phyloP scores from a whole-genome alignment of 2,888 invertebrate species.

The Drosophila mayaguana region DNA sequence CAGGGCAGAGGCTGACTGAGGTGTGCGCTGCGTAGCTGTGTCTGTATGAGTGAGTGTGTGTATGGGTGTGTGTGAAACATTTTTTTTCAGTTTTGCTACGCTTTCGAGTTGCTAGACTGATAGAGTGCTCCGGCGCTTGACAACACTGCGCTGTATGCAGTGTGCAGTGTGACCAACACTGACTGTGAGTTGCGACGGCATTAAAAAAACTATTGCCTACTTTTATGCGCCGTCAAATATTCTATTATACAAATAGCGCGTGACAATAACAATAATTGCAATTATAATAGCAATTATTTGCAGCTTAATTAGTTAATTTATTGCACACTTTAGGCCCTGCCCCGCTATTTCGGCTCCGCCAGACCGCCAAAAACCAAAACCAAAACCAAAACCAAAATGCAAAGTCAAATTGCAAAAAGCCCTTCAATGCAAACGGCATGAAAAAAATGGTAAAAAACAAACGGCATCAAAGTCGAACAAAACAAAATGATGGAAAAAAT shows the following conservation, averaged over 20 bases:
- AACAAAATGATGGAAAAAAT: constrained; percentile 66
- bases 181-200: constrained; percentile 14
- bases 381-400: constrained; percentile 52
- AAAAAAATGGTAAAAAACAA: constrained; percentile 27
- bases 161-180: constrained; percentile 14
- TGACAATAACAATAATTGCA: constrained; percentile 6
- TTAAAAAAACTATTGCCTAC: constrained; percentile 53
- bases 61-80: constrained; percentile 9
- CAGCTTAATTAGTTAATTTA: constrained; percentile 13
- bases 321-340: not conserved
- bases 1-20: constrained; percentile 73
- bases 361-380: constrained; percentile 19
- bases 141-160: constrained; percentile 7
- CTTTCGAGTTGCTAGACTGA: constrained; percentile 60
- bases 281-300: constrained; percentile 4
- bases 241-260: not conserved
- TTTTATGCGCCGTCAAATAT: constrained; percentile 25
- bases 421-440: constrained; percentile 26
- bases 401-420: constrained; percentile 61
- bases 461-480: constrained; percentile 77
- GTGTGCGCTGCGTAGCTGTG: constrained; percentile 42
- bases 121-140: constrained; percentile 55
- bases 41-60: constrained; percentile 4
- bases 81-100: constrained; percentile 36
- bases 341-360: not conserved